Conservation (phyloP, 2,888 invertebrate species). For the Atethmia centrago region DNA sequence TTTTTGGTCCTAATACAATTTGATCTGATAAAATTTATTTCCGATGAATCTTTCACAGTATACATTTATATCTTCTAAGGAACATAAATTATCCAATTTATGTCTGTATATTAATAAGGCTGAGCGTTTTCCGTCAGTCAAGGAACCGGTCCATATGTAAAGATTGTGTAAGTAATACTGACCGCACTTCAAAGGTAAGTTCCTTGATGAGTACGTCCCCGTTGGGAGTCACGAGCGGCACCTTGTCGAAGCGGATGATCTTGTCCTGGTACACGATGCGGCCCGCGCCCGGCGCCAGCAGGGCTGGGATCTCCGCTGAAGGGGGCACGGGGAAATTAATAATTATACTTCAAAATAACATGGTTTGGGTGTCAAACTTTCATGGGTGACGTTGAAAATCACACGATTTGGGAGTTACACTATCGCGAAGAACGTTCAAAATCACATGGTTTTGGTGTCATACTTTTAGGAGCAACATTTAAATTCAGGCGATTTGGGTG, state of each 20-base stretch:
- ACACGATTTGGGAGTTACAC: too few species aligned
- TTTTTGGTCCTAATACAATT: too few species aligned
- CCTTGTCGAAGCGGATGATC: conserved; percentile 96
- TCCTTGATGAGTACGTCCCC: conserved; percentile 98
- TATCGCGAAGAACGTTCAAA: too few species aligned
- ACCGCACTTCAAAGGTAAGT: conserved; percentile 96
- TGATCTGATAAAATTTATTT: too few species aligned
- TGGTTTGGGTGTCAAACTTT: not conserved
- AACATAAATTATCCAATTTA: too few species aligned
- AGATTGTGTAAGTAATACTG: conserved; percentile 66
- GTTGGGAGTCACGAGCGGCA: conserved; percentile 99
- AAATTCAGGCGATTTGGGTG: not conserved
- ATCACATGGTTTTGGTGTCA: not conserved
- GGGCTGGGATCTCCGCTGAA: conserved; percentile 73
- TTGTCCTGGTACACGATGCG: conserved; percentile 96
- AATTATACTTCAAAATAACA: not conserved
- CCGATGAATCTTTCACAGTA: too few species aligned
- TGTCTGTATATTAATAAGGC: too few species aligned
- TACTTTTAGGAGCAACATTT: not conserved
- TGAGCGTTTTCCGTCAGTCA: too few species aligned
- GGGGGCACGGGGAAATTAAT: too few species aligned
- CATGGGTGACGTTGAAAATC: not conserved
- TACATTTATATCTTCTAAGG: too few species aligned
- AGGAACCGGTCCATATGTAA: too few species aligned
- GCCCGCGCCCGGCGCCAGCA: conserved; percentile 94